phyloP scores from a whole-genome alignment of 2,113 vertebrate species.

The Mirza zaza region DNA sequence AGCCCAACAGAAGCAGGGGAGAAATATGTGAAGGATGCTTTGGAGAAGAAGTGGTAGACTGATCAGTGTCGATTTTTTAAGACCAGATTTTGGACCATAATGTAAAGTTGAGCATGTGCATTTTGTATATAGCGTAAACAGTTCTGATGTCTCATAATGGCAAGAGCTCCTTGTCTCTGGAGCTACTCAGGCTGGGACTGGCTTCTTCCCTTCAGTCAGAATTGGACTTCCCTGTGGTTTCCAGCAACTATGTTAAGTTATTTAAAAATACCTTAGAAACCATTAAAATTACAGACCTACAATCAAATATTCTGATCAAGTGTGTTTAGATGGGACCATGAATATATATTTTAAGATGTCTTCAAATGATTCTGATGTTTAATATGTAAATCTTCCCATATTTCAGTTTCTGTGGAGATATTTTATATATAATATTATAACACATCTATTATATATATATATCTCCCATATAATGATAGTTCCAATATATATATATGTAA shows the following conservation, averaged over 20 bases:
- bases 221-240: not conserved
- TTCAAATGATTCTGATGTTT: not conserved
- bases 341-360: not conserved
- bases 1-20: not conserved
- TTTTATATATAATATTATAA: not conserved
- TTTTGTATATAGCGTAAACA: not conserved
- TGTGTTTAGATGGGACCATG: not conserved
- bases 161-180: not conserved
- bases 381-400: not conserved
- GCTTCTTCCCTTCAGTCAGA: not conserved
- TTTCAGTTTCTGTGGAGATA: not conserved
- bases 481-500: not conserved
- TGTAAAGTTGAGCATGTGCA: not conserved
- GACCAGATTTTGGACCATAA: not conserved
- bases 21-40: not conserved
- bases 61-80: rapidly evolving
- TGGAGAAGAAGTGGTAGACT: not conserved
- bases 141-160: not conserved
- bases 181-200: not conserved
- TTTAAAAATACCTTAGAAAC: not conserved
- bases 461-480: not conserved
- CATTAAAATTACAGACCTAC: not conserved
- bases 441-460: not conserved
- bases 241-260: no score
- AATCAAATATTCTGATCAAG: not conserved